Evolutionary conservation across 2,797 vertebrate species (phyloP).

Genomic region (Prionace glauca): DNA sequence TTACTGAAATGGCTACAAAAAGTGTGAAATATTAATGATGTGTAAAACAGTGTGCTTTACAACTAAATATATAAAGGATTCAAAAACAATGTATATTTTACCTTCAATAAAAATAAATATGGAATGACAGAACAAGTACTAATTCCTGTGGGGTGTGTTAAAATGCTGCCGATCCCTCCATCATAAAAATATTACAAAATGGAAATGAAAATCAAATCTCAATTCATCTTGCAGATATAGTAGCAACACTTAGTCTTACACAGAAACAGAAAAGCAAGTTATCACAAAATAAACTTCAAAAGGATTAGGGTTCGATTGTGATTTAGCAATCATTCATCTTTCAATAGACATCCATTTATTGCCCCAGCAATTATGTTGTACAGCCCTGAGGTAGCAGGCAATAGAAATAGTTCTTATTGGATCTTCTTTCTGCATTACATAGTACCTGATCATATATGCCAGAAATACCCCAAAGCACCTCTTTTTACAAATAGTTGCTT

Average conservation of each 20-base stretch:
- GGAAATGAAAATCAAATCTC: neutral
- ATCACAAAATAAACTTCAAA: neutral
- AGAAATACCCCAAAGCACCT: too few species aligned
- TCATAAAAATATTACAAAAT: neutral
- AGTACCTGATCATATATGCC: too few species aligned
- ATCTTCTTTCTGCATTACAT: neutral
- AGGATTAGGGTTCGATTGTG: neutral
- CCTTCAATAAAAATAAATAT: neutral
- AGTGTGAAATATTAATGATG: slow-evolving; percentile 25
- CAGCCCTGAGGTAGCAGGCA: neutral
- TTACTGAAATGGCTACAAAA: neutral
- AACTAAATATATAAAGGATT: neutral
- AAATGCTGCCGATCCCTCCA: neutral
- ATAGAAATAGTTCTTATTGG: neutral
- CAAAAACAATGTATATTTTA: neutral
- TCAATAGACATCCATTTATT: neutral
- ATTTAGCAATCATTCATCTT: neutral
- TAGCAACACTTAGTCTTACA: neutral
- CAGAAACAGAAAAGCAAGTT: neutral
- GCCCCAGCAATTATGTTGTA: neutral
- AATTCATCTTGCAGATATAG: neutral
- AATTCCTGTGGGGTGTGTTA: neutral
- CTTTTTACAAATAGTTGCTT: too few species aligned
- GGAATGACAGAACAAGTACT: neutral
- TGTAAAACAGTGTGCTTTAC: neutral